Percentiles rank a stretch among this genome's conserved stretches.
These are phyloP conservation scores for Campoletis sonorensis DNA, from an alignment of 1,140 invertebrate genomes.

Conservation along the genomic window DNA sequence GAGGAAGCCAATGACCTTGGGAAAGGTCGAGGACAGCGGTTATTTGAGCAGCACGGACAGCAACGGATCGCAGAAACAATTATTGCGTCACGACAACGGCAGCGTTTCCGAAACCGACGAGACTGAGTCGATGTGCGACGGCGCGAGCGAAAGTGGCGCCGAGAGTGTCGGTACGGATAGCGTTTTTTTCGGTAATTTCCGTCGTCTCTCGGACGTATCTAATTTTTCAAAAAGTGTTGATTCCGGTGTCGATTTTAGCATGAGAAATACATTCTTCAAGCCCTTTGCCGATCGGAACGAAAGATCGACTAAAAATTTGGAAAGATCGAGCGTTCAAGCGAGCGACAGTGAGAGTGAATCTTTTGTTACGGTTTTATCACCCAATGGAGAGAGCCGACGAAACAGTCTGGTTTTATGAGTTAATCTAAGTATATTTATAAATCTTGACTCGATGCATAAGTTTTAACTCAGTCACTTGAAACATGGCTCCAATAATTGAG, in stretches of 20 bases:
- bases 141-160: constrained; percentile 88
- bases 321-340: constrained; percentile 60
- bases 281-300: constrained; percentile 34
- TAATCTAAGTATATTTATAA: not conserved
- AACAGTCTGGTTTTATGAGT: constrained; percentile 57
- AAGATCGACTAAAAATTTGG: constrained; percentile 38
- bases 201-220: constrained; percentile 63
- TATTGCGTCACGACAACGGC: constrained; percentile 64
- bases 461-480: not conserved
- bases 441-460: constrained; percentile 10
- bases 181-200: constrained; percentile 82
- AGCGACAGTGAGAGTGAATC: constrained; percentile 76
- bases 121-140: constrained; percentile 84
- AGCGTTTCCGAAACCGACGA: constrained; percentile 83
- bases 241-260: constrained; percentile 60
- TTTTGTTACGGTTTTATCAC: constrained; percentile 74
- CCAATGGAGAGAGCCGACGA: constrained; percentile 53
- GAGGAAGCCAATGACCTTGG: not conserved
- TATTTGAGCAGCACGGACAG: constrained; percentile 87
- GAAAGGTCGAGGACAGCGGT: constrained; percentile 78
- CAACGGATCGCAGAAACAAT: constrained; percentile 71
- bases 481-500: too few species aligned
- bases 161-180: constrained; percentile 91
- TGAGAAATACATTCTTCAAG: constrained; percentile 53
- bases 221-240: constrained; percentile 77